Base-by-base conservation (phyloP, 35 echinoderm and acorn worm genomes). In the Acanthaster planci region DNA sequence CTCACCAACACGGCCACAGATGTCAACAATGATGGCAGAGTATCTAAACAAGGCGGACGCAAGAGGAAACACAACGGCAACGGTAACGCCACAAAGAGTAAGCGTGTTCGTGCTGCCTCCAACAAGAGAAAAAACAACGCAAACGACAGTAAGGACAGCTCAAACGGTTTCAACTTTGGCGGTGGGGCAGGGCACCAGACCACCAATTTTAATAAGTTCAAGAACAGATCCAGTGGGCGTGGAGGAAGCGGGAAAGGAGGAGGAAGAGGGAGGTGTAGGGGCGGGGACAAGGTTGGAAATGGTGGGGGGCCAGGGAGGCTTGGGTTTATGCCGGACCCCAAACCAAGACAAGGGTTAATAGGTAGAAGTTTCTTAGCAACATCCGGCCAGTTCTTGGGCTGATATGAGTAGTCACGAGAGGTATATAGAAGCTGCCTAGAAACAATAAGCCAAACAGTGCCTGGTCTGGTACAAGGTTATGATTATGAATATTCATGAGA, bases 311-410 rank as follows among this genome's bases (percentile, higher is more conserved):
- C 4, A 5, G 59, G 86, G 14, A 39, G 84, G n/a, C 56, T 91
- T 12, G 90, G 90, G 34, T 59, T 92, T 27, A 92, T 92, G 90
- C 90, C 90, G 37, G 90, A 92, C 76, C 90, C 90, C 0, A 92
- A 86, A 68, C 55, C 77, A 19, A 81, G 86, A 58, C 59, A 56
- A 16, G 57, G 42, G 42, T 47, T 47, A n/a, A n/a, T n/a, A 4
- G 42, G 31, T 16, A 67, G 84, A 50, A 92, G 90, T 51, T 86
- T 86, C 67, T 12, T 92, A 17, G 77, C 76, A 32, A 23, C 35
- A 10, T 12, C 1, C 47, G 84, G 89, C 34, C 84, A 92, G 47
- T 92, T 76, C 50, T 44, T 86, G 53, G 90, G 89, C 38, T 77
- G 81, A 47, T 47, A 47, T 47, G n/a, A n/a, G n/a, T n/a, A n/a